These are phyloP conservation scores for Rotaria magnacalcarata DNA, from an alignment of 2,888 invertebrate genomes.

Conservation along the genomic window DNA sequence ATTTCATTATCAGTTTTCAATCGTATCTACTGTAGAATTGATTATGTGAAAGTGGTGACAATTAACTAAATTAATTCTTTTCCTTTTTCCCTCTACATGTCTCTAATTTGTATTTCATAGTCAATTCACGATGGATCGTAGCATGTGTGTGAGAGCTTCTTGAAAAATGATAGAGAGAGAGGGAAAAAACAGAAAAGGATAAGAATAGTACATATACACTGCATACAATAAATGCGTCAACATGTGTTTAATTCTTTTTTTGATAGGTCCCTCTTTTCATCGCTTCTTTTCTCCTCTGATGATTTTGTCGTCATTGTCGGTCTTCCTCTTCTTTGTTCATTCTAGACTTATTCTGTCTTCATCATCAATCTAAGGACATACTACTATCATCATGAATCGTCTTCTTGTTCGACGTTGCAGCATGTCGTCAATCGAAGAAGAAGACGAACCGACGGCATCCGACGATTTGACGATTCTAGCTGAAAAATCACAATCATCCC, in stretches of 20 bases:
- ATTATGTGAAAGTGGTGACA: background rate
- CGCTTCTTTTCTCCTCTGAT: background rate
- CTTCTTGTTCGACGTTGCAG: slow-evolving; percentile 29
- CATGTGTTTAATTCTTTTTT: slow-evolving; percentile 32
- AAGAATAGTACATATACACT: background rate
- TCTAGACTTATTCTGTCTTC: background rate
- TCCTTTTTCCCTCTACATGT: background rate
- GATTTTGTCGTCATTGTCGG: slow-evolving; percentile 1
- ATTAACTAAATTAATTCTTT: background rate
- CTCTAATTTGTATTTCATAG: background rate
- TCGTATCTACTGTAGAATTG: background rate
- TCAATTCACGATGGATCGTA: background rate
- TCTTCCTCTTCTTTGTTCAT: slow-evolving; percentile 5
- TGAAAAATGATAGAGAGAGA: background rate
- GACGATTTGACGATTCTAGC: background rate
- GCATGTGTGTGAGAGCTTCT: background rate
- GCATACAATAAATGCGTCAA: slow-evolving; percentile 2
- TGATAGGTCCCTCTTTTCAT: background rate
- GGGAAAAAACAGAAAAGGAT: background rate
- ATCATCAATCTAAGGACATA: background rate
- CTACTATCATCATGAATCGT: slow-evolving; percentile 10
- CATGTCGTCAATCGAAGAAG: slow-evolving; percentile 33
- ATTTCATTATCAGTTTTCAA: background rate
- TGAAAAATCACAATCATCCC: background rate
- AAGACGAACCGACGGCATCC: background rate